Evolutionary conservation across 2,888 invertebrate species (phyloP), one percentile per base, ranked within the genome.

Genomic region (Coecobrya sp.): DNA sequence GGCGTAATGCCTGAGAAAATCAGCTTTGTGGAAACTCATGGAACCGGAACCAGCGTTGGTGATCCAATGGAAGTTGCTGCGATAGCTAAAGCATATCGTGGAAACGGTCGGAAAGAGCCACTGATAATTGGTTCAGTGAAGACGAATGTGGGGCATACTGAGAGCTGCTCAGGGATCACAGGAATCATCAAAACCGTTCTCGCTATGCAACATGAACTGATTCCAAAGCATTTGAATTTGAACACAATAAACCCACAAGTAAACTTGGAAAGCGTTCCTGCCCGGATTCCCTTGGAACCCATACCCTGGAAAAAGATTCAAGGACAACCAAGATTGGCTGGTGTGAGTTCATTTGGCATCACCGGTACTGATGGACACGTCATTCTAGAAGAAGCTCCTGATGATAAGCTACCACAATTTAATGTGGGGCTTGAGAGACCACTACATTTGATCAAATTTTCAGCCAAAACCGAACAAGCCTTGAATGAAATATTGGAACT

Each of bases 11-110:
- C 86, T 5, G 70, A 86, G 8, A 30, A 49, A 0, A 70, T 86
- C 11, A 42, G n/a, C 30, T 86, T 42, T 62, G 68, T 81, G 13
- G 84, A 88, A 27, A 88, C 85, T 0, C 88, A 88, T 36, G 92
- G 88, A 36, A 92, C 88, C 16, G 92, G 92, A 13, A 79, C 99
- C 3, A 55, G 52, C 0, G 89, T 93, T 8, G 93, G 93, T 0
- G 92, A 93, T 42, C 90, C 89, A 0, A 59, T 91, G 45, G 93
- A 93, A 55, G 59, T 92, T 0, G 68, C 85, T 1, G 86, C 93
- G 0, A 70, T 93, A 0, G 88, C 79, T 0, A 65, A 73, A 11
- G 92, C 81, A 0, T 93, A 92, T 68, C 10, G 81, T 27, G 70
- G 92, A 0, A 27, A n/a, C 25, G 65, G n/a, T 2, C 8, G 87